A percentile compares a stretch with the other conserved stretches of the same genome.
Conservation (phyloP, 2,113 vertebrate species). For the Lophochroa leadbeateri region DNA sequence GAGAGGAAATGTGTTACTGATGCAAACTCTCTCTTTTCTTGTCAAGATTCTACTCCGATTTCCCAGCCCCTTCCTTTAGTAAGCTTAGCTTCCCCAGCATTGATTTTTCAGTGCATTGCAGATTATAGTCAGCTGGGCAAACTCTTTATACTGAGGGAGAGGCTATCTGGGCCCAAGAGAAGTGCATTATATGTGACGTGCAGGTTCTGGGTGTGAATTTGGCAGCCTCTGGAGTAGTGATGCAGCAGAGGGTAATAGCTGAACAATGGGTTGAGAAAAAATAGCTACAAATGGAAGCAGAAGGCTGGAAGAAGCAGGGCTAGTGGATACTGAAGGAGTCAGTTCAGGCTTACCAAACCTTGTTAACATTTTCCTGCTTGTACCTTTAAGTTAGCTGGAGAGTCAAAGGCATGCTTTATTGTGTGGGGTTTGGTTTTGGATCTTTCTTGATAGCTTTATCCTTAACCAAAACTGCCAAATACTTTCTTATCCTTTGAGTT, state of each 20-base stretch:
- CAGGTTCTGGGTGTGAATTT: not conserved
- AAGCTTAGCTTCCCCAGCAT: not conserved
- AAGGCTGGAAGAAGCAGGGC: not conserved
- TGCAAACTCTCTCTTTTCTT: not conserved
- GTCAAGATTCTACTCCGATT: not conserved
- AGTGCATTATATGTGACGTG: fast-evolving
- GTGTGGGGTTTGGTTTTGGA: not conserved
- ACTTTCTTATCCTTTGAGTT: not conserved
- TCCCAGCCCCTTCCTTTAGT: not conserved
- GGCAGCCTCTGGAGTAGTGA: not conserved
- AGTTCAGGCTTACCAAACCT: not conserved
- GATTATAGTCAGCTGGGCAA: not conserved
- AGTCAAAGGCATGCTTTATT: not conserved
- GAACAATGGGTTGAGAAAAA: not conserved
- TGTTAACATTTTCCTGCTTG: not conserved
- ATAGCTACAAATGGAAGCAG: not conserved
- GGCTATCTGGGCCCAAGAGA: not conserved
- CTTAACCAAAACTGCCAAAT: not conserved
- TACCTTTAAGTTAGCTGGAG: not conserved
- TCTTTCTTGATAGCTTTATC: not conserved
- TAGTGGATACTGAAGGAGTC: not conserved
- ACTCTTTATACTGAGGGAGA: not conserved
- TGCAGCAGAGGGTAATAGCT: not conserved
- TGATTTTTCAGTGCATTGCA: not conserved
- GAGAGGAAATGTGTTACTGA: not conserved